These are phyloP conservation scores for Thysanoteuthis rhombus DNA, from an alignment of 2,888 invertebrate genomes.

Conservation along the genomic window DNA sequence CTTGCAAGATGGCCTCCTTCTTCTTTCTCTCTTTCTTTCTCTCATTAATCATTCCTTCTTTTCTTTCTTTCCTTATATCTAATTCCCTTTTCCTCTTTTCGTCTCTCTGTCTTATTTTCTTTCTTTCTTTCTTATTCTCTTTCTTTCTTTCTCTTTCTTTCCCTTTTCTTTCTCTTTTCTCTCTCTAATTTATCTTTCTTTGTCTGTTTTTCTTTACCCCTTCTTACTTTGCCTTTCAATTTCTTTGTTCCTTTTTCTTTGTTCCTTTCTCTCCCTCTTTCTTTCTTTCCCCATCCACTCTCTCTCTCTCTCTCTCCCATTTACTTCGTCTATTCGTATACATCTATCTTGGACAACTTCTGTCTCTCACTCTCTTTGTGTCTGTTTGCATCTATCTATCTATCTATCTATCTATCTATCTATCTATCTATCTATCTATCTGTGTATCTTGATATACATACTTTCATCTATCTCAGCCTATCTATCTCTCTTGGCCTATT, in stretches of 20 bases:
- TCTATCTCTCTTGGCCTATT: not conserved
- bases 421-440: not conserved
- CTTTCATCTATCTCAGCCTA: too few relatives aligned
- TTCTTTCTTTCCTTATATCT: not conserved
- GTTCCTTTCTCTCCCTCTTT: not conserved
- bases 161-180: not conserved
- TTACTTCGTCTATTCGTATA: too few relatives aligned
- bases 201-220: not conserved
- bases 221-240: not conserved
- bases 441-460: not conserved
- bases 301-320: not conserved
- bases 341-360: too few relatives aligned
- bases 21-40: not conserved
- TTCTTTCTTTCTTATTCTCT: not conserved
- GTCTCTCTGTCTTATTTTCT: not conserved
- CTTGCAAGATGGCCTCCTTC: not conserved
- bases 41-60: not conserved
- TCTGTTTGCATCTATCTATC: too few relatives aligned
- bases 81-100: not conserved
- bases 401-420: too few relatives aligned
- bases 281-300: not conserved
- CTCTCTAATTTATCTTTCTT: too few relatives aligned
- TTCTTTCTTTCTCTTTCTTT: not conserved
- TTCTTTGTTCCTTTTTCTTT: not conserved
- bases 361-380: too few relatives aligned